Evolutionary conservation across 2,888 invertebrate species (phyloP).

Genomic region (Morinoia aosen): DNA sequence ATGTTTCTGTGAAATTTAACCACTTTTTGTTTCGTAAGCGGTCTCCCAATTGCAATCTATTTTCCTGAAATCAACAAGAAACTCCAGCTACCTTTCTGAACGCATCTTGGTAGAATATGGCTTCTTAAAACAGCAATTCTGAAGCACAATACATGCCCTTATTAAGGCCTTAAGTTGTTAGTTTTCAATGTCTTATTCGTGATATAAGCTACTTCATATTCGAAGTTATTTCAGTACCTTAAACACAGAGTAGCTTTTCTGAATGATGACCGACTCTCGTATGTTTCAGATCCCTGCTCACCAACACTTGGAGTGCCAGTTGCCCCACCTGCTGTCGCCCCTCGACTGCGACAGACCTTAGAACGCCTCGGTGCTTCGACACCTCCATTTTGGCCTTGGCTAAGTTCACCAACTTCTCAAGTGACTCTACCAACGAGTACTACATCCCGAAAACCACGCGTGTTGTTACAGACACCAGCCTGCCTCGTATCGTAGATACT

Average conservation of each 20-base stretch:
- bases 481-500: not conserved
- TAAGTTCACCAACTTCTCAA: not conserved
- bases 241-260: not conserved
- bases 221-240: too few species aligned
- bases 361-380: not conserved
- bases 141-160: too few species aligned
- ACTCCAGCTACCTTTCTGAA: too few species aligned
- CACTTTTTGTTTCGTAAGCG: too few species aligned
- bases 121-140: too few species aligned
- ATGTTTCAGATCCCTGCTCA: not conserved
- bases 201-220: too few species aligned
- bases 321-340: not conserved
- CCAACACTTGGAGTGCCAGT: not conserved
- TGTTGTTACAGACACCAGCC: not conserved
- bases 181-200: too few species aligned
- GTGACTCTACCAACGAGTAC: not conserved
- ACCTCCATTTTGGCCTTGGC: constrained; percentile 13
- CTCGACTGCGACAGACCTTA: not conserved
- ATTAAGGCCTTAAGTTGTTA: too few species aligned
- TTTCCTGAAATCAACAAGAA: too few species aligned
- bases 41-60: too few species aligned
- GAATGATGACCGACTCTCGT: not conserved
- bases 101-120: too few species aligned
- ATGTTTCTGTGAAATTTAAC: too few species aligned
- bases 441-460: not conserved